Evolutionary conservation across 2,113 vertebrate genomes (phyloP).

Genomic region (Tamias sibiricus): DNA sequence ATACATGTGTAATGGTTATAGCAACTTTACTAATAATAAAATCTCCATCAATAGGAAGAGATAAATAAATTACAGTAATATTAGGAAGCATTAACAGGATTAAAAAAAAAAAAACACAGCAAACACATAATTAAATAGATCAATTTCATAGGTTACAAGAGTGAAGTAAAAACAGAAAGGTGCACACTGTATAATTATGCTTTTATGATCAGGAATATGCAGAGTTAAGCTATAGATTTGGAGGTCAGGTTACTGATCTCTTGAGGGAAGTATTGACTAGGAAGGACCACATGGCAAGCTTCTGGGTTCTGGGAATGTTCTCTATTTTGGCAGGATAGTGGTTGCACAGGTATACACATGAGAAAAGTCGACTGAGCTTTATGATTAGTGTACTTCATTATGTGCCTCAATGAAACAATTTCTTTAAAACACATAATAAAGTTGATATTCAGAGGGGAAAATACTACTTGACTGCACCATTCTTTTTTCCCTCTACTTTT

Average conservation of each 20-base stretch:
- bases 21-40: constrained; percentile 32
- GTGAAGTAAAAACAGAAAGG: background rate
- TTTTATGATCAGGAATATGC: background rate
- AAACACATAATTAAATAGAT: background rate
- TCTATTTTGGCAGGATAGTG: background rate
- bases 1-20: background rate
- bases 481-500: background rate
- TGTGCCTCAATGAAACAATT: background rate
- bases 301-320: background rate
- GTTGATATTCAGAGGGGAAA: background rate
- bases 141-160: background rate
- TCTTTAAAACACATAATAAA: constrained; percentile 12
- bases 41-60: background rate
- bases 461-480: background rate
- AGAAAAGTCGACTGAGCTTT: background rate
- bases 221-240: background rate
- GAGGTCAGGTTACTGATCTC: background rate
- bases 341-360: background rate
- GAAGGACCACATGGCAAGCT: background rate
- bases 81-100: background rate
- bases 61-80: background rate
- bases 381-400: background rate
- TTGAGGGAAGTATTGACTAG: background rate
- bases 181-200: background rate
- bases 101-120: background rate